Evolutionary conservation across 2,797 vertebrate genomes (phyloP).

Genomic region (Florisuga fusca): DNA sequence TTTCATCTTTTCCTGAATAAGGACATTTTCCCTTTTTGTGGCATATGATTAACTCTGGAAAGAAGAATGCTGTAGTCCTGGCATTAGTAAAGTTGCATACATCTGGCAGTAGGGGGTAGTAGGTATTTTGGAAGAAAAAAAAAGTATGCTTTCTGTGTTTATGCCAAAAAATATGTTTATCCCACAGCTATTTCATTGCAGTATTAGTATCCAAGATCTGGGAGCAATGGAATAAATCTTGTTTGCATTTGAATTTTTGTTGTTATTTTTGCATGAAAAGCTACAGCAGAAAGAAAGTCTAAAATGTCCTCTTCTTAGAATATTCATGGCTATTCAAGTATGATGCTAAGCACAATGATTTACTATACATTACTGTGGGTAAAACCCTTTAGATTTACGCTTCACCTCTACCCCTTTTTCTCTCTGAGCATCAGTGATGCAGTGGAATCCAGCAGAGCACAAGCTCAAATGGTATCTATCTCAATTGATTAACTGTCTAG

Average conservation of each 20-base stretch:
- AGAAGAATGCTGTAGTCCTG: not conserved
- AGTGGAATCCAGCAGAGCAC: not conserved
- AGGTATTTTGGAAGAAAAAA: constrained; percentile 2
- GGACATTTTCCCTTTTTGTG: not conserved
- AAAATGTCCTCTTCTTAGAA: not conserved
- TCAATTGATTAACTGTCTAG: constrained; percentile 73
- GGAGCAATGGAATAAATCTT: not conserved
- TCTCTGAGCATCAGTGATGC: not conserved
- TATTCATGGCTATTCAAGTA: not conserved
- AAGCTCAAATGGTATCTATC: constrained; percentile 47
- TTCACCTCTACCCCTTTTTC: not conserved
- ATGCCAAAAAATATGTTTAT: constrained; percentile 1
- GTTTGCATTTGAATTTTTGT: not conserved
- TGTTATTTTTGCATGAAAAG: not conserved
- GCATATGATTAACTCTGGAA: not conserved
- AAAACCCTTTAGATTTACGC: not conserved
- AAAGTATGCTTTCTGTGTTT: not conserved
- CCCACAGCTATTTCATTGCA: not conserved
- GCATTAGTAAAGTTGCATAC: not conserved
- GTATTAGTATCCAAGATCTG: not conserved
- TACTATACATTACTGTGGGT: not conserved
- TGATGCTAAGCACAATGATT: not conserved
- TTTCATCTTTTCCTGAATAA: not conserved
- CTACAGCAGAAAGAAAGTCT: not conserved
- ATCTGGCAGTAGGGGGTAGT: not conserved